A percentile compares a stretch with the other conserved stretches of the same genome.
Evolutionary conservation across 2,888 invertebrate species (phyloP).

Genomic region (Drosophila emarginata): DNA sequence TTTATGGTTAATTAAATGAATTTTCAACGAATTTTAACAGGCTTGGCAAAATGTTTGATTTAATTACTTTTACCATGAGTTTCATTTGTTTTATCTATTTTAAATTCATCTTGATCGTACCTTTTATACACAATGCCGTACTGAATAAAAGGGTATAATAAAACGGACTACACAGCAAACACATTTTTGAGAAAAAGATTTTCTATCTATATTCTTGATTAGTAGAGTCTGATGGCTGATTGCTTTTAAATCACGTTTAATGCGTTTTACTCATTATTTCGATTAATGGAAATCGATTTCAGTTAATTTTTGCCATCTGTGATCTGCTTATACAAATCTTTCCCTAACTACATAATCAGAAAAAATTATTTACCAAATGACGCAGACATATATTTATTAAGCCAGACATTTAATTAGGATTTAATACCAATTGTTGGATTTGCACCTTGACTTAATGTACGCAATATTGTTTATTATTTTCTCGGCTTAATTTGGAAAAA

Average conservation of each 20-base stretch:
- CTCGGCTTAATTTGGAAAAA: not conserved
- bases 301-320: too few species aligned
- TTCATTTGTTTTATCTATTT: not conserved
- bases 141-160: not conserved
- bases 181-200: not conserved
- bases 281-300: not conserved
- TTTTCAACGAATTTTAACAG: slow-evolving; percentile 26
- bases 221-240: too few species aligned
- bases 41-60: slow-evolving; percentile 2
- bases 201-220: too few species aligned
- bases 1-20: slow-evolving; percentile 55
- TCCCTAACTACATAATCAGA: not conserved
- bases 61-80: not conserved
- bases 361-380: not conserved
- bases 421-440: not conserved
- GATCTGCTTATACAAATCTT: too few species aligned
- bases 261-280: too few species aligned
- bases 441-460: not conserved
- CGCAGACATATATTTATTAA: not conserved
- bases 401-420: not conserved
- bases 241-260: too few species aligned
- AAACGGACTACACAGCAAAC: not conserved
- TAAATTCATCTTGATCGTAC: not conserved
- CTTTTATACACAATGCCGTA: not conserved
- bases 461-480: not conserved